Percentiles rank a stretch among this genome's conserved stretches.
These are phyloP conservation scores for Molossus molossus DNA, from an alignment of 2,797 vertebrate species.

Conservation along the genomic window DNA sequence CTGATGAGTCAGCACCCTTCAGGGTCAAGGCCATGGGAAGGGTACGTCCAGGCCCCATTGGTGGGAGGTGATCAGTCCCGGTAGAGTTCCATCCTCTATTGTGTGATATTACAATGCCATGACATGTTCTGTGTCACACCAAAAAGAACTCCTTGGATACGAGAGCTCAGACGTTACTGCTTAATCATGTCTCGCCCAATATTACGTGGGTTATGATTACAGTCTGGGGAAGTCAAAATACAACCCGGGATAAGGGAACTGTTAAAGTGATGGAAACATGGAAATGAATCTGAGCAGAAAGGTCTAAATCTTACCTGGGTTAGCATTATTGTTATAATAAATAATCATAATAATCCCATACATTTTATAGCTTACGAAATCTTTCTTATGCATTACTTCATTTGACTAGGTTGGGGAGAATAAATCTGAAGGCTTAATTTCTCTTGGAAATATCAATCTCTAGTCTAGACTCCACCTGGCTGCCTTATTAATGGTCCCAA, in stretches of 20 bases:
- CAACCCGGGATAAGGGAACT: slow-evolving; percentile 40
- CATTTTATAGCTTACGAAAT: slow-evolving; percentile 76
- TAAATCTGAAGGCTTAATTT: slow-evolving; percentile 81
- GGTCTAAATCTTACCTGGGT: slow-evolving; percentile 79
- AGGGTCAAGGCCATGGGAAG: fast-evolving
- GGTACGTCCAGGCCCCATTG: fast-evolving
- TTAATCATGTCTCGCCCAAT: not conserved
- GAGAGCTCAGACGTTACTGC: not conserved
- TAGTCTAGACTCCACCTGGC: not conserved
- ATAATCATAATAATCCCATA: slow-evolving; percentile 80
- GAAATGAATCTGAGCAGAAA: slow-evolving; percentile 68
- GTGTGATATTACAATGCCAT: not conserved
- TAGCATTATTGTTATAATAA: slow-evolving; percentile 81
- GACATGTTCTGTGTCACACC: not conserved
- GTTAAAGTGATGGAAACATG: slow-evolving; percentile 82
- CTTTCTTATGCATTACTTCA: slow-evolving; percentile 73
- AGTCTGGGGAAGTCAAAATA: slow-evolving; percentile 68
- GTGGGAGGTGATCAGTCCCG: not conserved
- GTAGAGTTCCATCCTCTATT: not conserved
- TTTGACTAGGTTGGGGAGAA: slow-evolving; percentile 62
- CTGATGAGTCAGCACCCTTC: not conserved
- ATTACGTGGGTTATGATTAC: not conserved
- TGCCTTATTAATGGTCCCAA: slow-evolving; percentile 73
- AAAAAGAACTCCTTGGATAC: not conserved
- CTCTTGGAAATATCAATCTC: slow-evolving; percentile 80